Base-by-base conservation (phyloP, 2,113 vertebrate species). In the Platichthys flesus region DNA sequence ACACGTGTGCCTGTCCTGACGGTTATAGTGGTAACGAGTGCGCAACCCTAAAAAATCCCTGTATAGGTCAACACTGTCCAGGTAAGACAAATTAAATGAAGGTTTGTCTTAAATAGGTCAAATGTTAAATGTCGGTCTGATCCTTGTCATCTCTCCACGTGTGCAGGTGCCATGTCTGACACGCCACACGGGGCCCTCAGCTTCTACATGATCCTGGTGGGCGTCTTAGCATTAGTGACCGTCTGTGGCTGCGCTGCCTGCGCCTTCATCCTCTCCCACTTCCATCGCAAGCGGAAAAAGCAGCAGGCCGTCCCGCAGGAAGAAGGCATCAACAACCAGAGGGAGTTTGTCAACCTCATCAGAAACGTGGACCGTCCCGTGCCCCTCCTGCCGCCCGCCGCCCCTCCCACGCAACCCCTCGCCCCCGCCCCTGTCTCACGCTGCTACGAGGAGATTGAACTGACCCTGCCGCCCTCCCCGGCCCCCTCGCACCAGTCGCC, bases 291-390 rank as follows among this genome's bases (percentile, higher is more conserved):
- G 69, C 83, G 90, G 62, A 93, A 92, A 85, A 94, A 94, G 78
- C 89, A 91, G 62, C 93, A 93, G 67, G 66, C 84, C 7, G 63
- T 83, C 61, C 88, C 87, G 3, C 81, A 82, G 37, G 93, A 92
- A 21, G 89, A 92, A 40, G 89, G 88, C 79, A 94, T 95, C 81
- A 95, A 95, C 90, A 95, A 95, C 88, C 95, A 95, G 88, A 90
- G 94, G 52, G 93, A 94, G 78, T 89, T 93, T 45, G 90, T 94
- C 85, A 94, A 93, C 76, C 93, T 95, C 75, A 94, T 95, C 86
- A 89, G 93, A 63, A 95, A 95, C 60, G 87, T 95, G 71, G 94
- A 94, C 60, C 90, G 84, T 59, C 84, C 86, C 0, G 67, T 68
- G 31, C 81, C 90, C 56, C 78, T 86, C 13, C 78, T 85, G 65